Percentiles rank a stretch among this genome's conserved stretches.
phyloP scores from a whole-genome alignment of 2,797 vertebrate genomes.

The Malurus splendens region DNA sequence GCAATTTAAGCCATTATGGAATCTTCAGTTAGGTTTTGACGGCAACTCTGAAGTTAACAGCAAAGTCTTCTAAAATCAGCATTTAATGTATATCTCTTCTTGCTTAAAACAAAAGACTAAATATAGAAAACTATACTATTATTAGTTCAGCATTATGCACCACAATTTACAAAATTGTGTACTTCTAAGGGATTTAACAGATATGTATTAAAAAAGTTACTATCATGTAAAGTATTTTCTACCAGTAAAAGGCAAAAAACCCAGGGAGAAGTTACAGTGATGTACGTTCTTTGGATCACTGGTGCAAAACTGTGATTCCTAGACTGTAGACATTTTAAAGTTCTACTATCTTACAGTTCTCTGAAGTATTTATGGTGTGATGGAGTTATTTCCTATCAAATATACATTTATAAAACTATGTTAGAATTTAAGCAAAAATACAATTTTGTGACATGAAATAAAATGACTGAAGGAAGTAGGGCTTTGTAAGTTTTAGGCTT shows the following conservation, averaged over 20 bases:
- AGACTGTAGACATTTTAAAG: background rate
- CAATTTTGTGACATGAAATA: background rate
- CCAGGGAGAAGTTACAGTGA: background rate
- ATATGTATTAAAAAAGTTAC: background rate
- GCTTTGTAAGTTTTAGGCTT: background rate
- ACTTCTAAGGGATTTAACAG: background rate
- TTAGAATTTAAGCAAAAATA: background rate
- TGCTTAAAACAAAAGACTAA: background rate
- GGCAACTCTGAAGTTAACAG: background rate
- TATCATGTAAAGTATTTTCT: background rate
- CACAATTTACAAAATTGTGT: background rate
- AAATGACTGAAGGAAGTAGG: background rate
- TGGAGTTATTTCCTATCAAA: background rate
- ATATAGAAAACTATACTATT: background rate
- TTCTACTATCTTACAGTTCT: background rate
- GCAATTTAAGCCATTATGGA: slow-evolving; percentile 33
- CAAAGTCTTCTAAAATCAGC: background rate
- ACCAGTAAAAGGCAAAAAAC: background rate
- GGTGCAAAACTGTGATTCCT: background rate
- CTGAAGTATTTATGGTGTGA: background rate
- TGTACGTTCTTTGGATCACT: background rate
- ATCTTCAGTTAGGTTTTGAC: slow-evolving; percentile 26
- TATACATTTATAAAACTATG: background rate
- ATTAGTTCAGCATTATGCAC: background rate
- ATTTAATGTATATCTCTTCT: background rate